A percentile compares a stretch with the other conserved stretches of the same genome.
Evolutionary conservation across 2,797 vertebrate genomes (phyloP).

Genomic region (Numenius phaeopus): DNA sequence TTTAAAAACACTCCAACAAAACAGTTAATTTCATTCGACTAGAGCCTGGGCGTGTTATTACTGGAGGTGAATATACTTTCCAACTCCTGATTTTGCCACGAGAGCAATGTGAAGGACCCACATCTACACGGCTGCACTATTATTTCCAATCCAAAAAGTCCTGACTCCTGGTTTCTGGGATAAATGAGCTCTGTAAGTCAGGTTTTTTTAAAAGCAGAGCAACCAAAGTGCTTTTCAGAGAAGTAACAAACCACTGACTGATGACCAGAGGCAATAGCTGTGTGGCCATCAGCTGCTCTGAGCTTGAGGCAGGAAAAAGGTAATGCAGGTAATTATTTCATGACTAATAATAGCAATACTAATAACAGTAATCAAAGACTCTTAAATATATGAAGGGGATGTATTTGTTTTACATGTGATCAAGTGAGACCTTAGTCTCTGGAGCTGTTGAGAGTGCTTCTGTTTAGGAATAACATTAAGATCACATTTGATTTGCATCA

Average conservation of each 20-base stretch:
- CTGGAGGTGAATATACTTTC: not conserved
- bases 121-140: not conserved
- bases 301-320: not conserved
- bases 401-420: not conserved
- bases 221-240: not conserved
- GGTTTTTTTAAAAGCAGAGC: not conserved
- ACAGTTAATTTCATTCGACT: not conserved
- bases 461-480: conserved; percentile 51
- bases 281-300: not conserved
- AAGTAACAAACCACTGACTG: not conserved
- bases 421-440: not conserved
- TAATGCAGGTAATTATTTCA: not conserved
- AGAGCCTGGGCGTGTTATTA: not conserved
- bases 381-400: not conserved
- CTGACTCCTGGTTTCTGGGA: not conserved
- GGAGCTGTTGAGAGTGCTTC: not conserved
- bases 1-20: not conserved
- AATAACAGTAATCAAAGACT: not conserved
- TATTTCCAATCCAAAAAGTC: not conserved
- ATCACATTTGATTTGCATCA: conserved; percentile 69
- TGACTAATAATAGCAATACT: not conserved
- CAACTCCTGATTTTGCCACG: not conserved
- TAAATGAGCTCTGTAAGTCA: not conserved
- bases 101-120: not conserved
- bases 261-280: not conserved